Evolutionary conservation across 2,797 vertebrate species (phyloP).

Genomic region (Morus bassanus): DNA sequence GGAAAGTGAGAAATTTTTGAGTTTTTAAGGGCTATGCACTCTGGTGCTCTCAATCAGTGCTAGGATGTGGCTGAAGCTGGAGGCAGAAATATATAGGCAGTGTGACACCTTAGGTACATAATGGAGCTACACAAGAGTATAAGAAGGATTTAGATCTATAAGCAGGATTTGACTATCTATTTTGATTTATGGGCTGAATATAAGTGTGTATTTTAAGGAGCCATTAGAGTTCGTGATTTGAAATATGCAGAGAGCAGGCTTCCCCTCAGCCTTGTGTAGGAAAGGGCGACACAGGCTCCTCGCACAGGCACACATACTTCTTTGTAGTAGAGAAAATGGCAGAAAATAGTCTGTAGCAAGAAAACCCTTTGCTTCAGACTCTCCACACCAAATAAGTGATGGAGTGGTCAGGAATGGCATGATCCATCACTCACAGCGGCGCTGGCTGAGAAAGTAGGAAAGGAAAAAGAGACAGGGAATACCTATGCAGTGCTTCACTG

Average conservation of each 20-base stretch:
- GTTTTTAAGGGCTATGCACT: not conserved
- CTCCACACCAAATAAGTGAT: not conserved
- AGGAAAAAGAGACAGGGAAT: not conserved
- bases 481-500: not conserved
- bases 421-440: rapidly evolving
- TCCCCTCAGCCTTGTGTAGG: not conserved
- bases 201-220: not conserved
- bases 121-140: not conserved
- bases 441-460: not conserved
- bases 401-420: not conserved
- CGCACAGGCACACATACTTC: rapidly evolving
- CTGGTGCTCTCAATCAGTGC: not conserved
- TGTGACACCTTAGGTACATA: not conserved
- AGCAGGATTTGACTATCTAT: not conserved
- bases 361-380: not conserved
- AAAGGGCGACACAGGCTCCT: rapidly evolving
- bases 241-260: not conserved
- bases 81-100: not conserved
- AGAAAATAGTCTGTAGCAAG: not conserved
- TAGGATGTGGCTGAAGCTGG: not conserved
- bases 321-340: not conserved
- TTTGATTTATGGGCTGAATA: conserved; percentile 6
- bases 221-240: not conserved
- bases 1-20: not conserved
- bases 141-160: not conserved